These are phyloP conservation scores for Aspidiotus destructor DNA, from an alignment of 2,888 invertebrate genomes.

Conservation along the genomic window DNA sequence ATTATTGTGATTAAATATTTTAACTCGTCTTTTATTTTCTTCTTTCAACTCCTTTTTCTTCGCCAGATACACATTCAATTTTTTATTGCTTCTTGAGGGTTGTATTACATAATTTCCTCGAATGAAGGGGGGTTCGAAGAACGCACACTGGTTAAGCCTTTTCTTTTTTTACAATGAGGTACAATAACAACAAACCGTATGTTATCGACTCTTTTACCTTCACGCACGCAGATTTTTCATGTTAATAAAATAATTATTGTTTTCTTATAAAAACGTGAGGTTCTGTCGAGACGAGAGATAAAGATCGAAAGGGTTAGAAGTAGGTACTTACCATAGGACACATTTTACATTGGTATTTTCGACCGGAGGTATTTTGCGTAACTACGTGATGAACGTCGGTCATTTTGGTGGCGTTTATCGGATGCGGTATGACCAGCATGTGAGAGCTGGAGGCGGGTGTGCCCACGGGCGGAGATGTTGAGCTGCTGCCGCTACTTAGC, in stretches of 20 bases:
- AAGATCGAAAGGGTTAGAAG: neutral
- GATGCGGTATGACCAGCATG: constrained; percentile 80
- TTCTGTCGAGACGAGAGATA: neutral
- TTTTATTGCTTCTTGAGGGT: constrained; percentile 7
- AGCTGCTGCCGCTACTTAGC: constrained; percentile 43
- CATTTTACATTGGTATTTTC: constrained; percentile 95
- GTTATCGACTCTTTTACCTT: too few species aligned
- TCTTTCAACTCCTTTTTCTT: neutral
- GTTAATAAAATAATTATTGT: too few species aligned
- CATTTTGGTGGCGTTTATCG: constrained; percentile 48
- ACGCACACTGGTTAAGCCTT: too few species aligned
- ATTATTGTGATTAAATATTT: constrained; percentile 26
- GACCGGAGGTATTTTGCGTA: constrained; percentile 42
- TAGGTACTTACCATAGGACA: constrained; percentile 76
- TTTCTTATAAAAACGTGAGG: too few species aligned
- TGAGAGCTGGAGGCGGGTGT: constrained; percentile 53
- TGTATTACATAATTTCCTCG: constrained; percentile 12
- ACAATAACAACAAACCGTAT: too few species aligned
- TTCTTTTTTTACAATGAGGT: too few species aligned
- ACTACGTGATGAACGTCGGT: constrained; percentile 42
- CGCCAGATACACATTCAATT: neutral
- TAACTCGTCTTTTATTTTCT: constrained; percentile 16
- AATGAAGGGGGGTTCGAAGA: too few species aligned
- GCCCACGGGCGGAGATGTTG: constrained; percentile 48
- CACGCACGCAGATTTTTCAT: too few species aligned